Evolutionary conservation across 2,113 vertebrate genomes (phyloP).

Genomic region (Malurus melanocephalus): DNA sequence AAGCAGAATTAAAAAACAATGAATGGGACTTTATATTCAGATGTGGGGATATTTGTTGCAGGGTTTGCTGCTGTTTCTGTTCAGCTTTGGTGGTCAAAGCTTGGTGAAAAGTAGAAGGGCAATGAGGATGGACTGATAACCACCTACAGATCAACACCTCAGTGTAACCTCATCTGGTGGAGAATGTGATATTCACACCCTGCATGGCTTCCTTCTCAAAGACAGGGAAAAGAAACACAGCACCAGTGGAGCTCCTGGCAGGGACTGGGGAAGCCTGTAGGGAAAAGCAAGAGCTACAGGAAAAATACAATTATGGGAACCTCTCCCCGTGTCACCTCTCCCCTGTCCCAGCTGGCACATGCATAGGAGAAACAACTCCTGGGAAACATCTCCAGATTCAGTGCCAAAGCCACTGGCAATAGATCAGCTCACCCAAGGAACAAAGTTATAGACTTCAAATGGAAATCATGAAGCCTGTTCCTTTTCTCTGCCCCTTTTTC

Average conservation of each 20-base stretch:
- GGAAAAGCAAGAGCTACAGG: neutral
- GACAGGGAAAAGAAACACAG: neutral
- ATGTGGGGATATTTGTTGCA: neutral
- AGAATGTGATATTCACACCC: neutral
- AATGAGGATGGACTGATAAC: conserved; percentile 1
- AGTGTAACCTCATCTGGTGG: neutral
- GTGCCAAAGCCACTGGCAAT: neutral
- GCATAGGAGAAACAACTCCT: neutral
- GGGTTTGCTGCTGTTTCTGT: neutral
- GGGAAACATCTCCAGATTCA: neutral
- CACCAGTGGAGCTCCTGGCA: neutral
- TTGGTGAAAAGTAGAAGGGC: neutral
- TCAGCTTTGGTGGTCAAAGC: neutral
- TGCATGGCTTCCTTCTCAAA: neutral
- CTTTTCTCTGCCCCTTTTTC: neutral
- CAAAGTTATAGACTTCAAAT: neutral
- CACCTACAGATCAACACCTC: neutral
- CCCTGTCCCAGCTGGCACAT: neutral
- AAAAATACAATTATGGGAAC: neutral
- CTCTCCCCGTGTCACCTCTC: neutral
- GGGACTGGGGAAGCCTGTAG: neutral
- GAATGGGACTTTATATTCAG: neutral
- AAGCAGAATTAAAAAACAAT: neutral
- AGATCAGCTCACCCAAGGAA: conserved; percentile 9
- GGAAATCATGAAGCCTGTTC: conserved; percentile 1